These are phyloP conservation scores for Myrmecobius fasciatus DNA, from an alignment of 2,113 vertebrate genomes.

Conservation along the genomic window DNA sequence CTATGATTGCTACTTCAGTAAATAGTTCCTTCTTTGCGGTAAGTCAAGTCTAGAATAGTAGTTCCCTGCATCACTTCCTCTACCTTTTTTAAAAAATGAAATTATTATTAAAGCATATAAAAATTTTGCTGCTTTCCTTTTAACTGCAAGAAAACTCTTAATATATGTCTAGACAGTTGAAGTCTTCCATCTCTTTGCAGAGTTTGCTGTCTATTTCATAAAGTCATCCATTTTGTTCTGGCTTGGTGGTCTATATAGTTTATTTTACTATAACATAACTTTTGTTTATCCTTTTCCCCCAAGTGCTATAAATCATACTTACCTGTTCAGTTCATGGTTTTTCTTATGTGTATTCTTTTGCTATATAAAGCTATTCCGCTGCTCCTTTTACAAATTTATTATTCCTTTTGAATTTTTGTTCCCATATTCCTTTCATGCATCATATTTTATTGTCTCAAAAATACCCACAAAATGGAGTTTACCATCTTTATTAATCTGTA, in stretches of 20 bases:
- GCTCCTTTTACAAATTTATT: background rate
- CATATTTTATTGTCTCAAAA: background rate
- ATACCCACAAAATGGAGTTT: background rate
- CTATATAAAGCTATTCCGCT: background rate
- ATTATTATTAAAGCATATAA: background rate
- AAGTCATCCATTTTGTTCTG: background rate
- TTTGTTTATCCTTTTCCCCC: background rate
- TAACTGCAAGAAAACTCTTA: background rate
- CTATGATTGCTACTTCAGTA: background rate
- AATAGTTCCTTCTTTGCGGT: background rate
- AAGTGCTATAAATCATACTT: background rate
- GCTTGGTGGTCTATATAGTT: background rate
- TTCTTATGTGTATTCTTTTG: background rate
- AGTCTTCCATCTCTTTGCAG: background rate
- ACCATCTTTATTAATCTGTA: background rate
- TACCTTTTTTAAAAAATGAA: background rate
- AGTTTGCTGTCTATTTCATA: background rate
- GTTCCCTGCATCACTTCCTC: slow-evolving; percentile 3
- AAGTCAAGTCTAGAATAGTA: background rate
- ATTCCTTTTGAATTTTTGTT: background rate
- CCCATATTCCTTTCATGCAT: background rate
- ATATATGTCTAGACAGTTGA: background rate
- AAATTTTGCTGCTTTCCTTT: background rate
- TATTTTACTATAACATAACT: background rate
- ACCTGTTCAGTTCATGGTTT: background rate